These are phyloP conservation scores for Eupithecia abbreviata DNA, from an alignment of 2,888 invertebrate species.

Conservation along the genomic window DNA sequence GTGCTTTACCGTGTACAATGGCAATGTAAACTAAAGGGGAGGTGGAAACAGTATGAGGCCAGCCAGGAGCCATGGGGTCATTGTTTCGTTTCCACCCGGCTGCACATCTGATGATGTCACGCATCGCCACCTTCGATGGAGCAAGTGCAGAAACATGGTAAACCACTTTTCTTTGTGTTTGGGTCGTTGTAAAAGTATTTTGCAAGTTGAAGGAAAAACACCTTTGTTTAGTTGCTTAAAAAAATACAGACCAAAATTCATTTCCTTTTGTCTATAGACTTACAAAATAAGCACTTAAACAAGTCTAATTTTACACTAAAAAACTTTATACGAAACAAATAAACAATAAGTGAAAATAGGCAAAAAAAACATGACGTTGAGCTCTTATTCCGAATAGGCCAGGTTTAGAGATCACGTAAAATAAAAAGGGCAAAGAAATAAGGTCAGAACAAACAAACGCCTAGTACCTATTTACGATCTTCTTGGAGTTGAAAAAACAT, in stretches of 20 bases:
- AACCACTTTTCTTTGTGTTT: not conserved
- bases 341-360: not conserved
- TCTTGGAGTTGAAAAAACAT: not conserved
- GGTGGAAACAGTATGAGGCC: conserved; percentile 48
- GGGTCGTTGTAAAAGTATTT: not conserved
- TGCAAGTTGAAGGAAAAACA: not conserved
- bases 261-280: no score
- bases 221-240: not conserved
- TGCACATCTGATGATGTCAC: conserved; percentile 75
- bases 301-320: no score
- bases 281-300: no score
- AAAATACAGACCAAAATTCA: not conserved
- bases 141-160: conserved; percentile 55
- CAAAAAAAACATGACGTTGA: not conserved
- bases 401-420: not conserved
- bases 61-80: conserved; percentile 57
- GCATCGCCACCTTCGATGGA: conserved; percentile 69
- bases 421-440: conserved; percentile 5
- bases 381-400: not conserved
- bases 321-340: not conserved
- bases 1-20: conserved; percentile 19
- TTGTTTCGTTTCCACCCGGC: conserved; percentile 75
- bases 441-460: not conserved
- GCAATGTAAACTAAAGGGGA: conserved; percentile 19
- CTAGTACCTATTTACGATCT: not conserved